Percentiles rank a stretch among this genome's conserved stretches.
Conservation (phyloP, 2,888 invertebrate species). For the Pristionchus japonicus region DNA sequence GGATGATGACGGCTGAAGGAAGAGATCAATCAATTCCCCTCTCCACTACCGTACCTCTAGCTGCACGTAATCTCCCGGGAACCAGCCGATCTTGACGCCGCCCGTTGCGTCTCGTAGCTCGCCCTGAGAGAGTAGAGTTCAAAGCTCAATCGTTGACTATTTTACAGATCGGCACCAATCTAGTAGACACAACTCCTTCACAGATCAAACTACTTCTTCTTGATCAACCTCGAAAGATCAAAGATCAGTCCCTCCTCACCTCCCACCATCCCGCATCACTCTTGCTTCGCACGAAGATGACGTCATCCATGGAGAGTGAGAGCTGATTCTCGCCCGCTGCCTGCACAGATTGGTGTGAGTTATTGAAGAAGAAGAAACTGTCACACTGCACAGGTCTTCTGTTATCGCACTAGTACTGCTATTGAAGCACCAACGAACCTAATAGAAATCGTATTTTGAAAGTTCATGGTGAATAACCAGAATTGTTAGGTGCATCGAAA, state of each 20-base stretch:
- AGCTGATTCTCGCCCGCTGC: conserved; percentile 92
- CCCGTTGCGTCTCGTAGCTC: conserved; percentile 60
- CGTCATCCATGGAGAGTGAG: conserved; percentile 88
- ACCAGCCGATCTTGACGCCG: conserved; percentile 93
- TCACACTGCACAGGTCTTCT: background rate
- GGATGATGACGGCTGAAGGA: background rate
- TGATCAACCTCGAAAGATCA: background rate
- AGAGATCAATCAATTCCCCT: background rate
- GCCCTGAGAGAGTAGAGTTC: background rate
- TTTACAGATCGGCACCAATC: no score
- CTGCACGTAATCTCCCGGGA: conserved; percentile 97
- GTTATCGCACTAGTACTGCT: background rate
- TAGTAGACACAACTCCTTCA: no score
- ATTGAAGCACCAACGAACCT: background rate
- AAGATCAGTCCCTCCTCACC: conserved; percentile 79
- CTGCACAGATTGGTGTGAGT: conserved; percentile 85
- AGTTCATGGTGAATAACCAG: no score
- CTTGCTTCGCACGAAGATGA: conserved; percentile 93
- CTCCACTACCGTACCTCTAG: conserved; percentile 62
- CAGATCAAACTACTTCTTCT: background rate
- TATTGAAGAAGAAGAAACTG: background rate
- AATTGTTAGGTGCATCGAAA: background rate
- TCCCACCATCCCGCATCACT: conserved; percentile 99
- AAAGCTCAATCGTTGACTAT: background rate
- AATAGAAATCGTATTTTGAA: no score